Percentiles rank a stretch among this genome's conserved stretches.
Evolutionary conservation across 1,140 invertebrate species (phyloP).

Genomic region (Camponotus pennsylvanicus): DNA sequence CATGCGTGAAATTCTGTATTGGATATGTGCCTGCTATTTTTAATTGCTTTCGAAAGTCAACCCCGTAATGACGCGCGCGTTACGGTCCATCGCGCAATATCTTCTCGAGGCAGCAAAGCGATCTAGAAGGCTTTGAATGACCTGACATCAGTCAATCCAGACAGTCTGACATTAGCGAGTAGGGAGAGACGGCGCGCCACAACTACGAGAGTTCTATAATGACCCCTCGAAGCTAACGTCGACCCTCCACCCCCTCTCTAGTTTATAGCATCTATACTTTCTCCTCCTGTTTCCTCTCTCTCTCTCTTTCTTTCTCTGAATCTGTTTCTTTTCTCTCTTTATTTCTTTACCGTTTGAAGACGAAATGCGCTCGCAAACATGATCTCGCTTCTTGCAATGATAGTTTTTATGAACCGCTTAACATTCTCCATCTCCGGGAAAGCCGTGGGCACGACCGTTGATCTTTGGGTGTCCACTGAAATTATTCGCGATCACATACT

Average conservation of each 20-base stretch:
- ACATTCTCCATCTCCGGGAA: conserved; percentile 9
- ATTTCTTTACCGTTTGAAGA: conserved; percentile 19
- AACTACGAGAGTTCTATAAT: conserved; percentile 74
- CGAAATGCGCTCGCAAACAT: conserved; percentile 59
- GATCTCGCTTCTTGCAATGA: conserved; percentile 49
- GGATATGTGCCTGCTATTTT: conserved; percentile 51
- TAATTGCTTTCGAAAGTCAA: conserved; percentile 74
- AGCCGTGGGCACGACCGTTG: conserved; percentile 11
- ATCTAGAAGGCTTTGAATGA: conserved; percentile 74
- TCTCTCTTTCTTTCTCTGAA: background rate
- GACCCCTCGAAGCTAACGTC: conserved; percentile 73
- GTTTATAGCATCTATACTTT: conserved; percentile 74
- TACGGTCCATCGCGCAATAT: conserved; percentile 67
- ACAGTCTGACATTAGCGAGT: conserved; percentile 69
- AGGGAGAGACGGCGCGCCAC: conserved; percentile 48
- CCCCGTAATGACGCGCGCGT: conserved; percentile 64
- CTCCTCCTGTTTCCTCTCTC: conserved; percentile 51
- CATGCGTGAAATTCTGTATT: background rate
- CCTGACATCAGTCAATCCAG: conserved; percentile 77
- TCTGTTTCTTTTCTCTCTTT: conserved; percentile 21
- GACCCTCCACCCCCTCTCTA: conserved; percentile 71
- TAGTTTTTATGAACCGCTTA: conserved; percentile 30
- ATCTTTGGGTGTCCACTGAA: conserved; percentile 40
- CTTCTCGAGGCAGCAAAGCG: conserved; percentile 69
- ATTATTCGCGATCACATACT: conserved; percentile 27